Base-by-base conservation (phyloP, 2,113 vertebrate genomes). In the Puffinus mauretanicus region DNA sequence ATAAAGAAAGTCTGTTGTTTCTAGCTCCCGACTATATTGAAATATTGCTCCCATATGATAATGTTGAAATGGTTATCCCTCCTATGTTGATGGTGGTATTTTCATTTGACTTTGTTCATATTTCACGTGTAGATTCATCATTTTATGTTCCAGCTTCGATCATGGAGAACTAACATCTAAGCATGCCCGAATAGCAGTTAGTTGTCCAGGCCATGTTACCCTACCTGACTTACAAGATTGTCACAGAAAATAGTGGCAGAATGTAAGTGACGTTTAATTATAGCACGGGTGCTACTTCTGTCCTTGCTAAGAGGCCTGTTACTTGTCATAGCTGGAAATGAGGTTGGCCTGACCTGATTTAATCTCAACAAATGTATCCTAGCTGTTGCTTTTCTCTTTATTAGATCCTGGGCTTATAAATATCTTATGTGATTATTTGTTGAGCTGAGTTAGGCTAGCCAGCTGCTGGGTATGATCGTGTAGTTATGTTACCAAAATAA, bases 221-320 rank as follows among this genome's bases (percentile, higher is more conserved):
- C 49, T 54, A 54, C 38, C 67, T 64, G 60, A 47, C 32, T 61
- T 54, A 75, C 11, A 81, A 78, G 51, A 75, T 71, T 54, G 46
- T 49, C 66, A 66, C 18, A 77, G 47, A 82, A 82, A 82, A 76
- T 29, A 69, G 65, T 60, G 34, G 11, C 55, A 89, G 69, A 91
- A 91, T 57, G 8, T 32, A 88, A 92, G 30, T n/a, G 34, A 65
- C 0, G 3, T 57, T 94, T 71, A 60, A 85, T 85, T 94, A 40
- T 36, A 55, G 21, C 32, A 30, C 0, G 0, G 49, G 10, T 82
- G 57, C 24, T 79, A 34, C 34, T 51, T 67, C 57, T 55, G 0
- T 46, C 22, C 61, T 86, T 76, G 34, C 55, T 86, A 54, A 67
- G 34, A 58, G 21, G 16, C 38, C 58, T 61, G 19, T 40, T 88